A percentile compares a stretch with the other conserved stretches of the same genome.
Evolutionary conservation across 2,113 vertebrate species (phyloP).

Genomic region (Triplophysa dalaica): DNA sequence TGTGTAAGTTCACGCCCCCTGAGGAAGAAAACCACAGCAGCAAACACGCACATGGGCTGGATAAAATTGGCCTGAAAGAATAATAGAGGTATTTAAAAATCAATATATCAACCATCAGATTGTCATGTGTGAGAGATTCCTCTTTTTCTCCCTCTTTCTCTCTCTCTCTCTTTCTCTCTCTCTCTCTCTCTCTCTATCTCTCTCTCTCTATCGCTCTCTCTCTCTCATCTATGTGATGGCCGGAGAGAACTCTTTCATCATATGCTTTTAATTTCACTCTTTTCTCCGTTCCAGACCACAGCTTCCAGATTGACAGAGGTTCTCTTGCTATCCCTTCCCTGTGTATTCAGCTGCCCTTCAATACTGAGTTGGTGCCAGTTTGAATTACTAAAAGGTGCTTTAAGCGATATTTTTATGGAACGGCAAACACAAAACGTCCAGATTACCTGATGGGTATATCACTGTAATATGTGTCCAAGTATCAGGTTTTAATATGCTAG

Average conservation of each 20-base stretch:
- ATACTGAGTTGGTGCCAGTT: too few species aligned
- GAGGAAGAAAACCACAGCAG: conserved; percentile 57
- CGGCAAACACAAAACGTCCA: too few species aligned
- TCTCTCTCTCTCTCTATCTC: conserved; percentile 53
- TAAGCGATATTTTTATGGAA: too few species aligned
- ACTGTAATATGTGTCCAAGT: too few species aligned
- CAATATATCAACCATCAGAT: conserved; percentile 73
- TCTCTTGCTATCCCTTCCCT: not conserved
- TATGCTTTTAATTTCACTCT: conserved; percentile 66
- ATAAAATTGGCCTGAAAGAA: conserved; percentile 62
- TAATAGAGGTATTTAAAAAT: conserved; percentile 61
- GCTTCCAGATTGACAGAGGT: conserved; percentile 41
- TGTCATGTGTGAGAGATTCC: conserved; percentile 60
- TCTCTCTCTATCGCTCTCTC: conserved; percentile 60
- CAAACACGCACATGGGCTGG: conserved; percentile 51
- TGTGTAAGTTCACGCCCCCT: conserved; percentile 48
- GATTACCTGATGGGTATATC: too few species aligned
- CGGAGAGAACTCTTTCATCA: conserved; percentile 70
- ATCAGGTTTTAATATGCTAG: too few species aligned
- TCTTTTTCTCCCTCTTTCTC: too few species aligned
- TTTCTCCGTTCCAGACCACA: conserved; percentile 55
- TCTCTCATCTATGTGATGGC: conserved; percentile 57
- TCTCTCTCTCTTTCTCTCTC: conserved; percentile 58
- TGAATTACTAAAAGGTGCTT: too few species aligned
- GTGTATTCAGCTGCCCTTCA: not conserved